These are phyloP conservation scores for Thunnus maccoyii DNA, from an alignment of 2,113 vertebrate genomes.

Conservation along the genomic window DNA sequence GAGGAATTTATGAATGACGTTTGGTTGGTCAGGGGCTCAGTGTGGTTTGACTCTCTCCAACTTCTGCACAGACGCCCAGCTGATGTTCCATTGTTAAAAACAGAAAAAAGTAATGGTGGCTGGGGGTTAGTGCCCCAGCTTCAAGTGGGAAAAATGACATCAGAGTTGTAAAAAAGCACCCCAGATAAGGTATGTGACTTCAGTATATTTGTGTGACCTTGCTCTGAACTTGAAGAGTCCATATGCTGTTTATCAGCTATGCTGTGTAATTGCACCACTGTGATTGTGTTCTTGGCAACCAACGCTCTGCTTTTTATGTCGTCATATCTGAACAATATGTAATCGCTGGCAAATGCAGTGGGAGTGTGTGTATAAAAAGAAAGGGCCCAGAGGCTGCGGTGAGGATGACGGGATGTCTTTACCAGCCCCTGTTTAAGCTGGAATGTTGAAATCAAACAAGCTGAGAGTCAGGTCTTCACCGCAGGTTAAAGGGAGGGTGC, in stretches of 20 bases:
- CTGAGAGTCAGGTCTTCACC: conserved; percentile 33
- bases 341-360: conserved; percentile 65
- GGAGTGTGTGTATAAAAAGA: conserved; percentile 48
- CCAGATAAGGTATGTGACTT: conserved; percentile 58
- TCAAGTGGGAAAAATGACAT: conserved; percentile 73
- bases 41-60: conserved; percentile 41
- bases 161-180: conserved; percentile 56
- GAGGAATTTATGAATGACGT: conserved; percentile 73
- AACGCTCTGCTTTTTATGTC: conserved; percentile 51
- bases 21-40: conserved; percentile 54
- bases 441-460: conserved; percentile 61
- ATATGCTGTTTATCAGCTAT: conserved; percentile 72
- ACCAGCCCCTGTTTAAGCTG: conserved; percentile 57
- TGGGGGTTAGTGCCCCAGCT: conserved; percentile 11
- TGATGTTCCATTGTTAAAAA: conserved; percentile 78
- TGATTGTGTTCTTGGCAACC: conserved; percentile 72
- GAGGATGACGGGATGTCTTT: conserved; percentile 48
- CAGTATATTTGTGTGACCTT: conserved; percentile 58
- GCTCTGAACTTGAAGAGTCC: conserved; percentile 49
- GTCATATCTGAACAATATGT: conserved; percentile 72
- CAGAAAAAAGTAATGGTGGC: conserved; percentile 25
- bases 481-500: conserved; percentile 44
- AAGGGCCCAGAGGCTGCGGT: conserved; percentile 29
- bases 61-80: conserved; percentile 59
- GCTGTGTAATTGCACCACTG: conserved; percentile 60